phyloP scores from a whole-genome alignment of 1,140 invertebrate genomes.

The Drosophila busckii region DNA sequence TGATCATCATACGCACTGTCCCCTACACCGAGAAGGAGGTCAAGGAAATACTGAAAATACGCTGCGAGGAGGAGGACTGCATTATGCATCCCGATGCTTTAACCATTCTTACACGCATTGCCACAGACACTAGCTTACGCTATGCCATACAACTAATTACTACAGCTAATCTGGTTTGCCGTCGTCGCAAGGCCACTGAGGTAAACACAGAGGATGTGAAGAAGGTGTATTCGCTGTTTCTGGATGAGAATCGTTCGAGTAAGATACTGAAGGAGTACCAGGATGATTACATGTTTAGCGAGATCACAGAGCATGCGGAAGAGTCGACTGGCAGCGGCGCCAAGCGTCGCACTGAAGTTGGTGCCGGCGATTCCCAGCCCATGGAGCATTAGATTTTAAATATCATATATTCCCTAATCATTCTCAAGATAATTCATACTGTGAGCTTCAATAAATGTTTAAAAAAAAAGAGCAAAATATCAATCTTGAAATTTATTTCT shows the following conservation, averaged over 20 bases:
- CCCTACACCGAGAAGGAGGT: conserved; percentile 95
- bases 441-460: conserved; percentile 46
- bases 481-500: background rate
- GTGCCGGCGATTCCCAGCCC: conserved; percentile 58
- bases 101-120: conserved; percentile 94
- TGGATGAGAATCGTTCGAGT: conserved; percentile 95
- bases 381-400: conserved; percentile 63
- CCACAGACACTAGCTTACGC: conserved; percentile 93
- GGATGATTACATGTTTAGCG: conserved; percentile 96
- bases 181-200: conserved; percentile 89
- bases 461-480: background rate
- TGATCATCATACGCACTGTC: conserved; percentile 95
- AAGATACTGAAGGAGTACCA: conserved; percentile 98
- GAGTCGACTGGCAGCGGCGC: conserved; percentile 53
- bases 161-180: conserved; percentile 93
- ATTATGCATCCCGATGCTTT: conserved; percentile 96
- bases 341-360: conserved; percentile 52
- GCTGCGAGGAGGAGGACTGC: conserved; percentile 98
- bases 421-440: conserved; percentile 39
- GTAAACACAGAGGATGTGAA: conserved; percentile 95
- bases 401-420: conserved; percentile 24
- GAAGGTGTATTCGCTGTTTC: conserved; percentile 95
- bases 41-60: conserved; percentile 94
- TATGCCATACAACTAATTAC: conserved; percentile 99
- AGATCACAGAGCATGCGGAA: conserved; percentile 78